phyloP scores from a whole-genome alignment of 2,888 invertebrate genomes.

The Ephialtes manifestator region DNA sequence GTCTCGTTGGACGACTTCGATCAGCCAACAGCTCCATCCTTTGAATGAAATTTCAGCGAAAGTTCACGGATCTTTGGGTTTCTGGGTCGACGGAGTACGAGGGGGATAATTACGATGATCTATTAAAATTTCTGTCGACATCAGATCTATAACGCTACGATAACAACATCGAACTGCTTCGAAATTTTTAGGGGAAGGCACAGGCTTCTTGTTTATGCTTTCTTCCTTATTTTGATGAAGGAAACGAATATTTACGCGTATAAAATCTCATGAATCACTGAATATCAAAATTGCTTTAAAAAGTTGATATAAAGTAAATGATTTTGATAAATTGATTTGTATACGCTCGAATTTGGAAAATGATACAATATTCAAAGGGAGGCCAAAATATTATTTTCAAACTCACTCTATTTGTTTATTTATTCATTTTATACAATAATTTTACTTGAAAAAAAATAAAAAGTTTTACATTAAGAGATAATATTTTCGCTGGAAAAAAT shows the following conservation, averaged over 20 bases:
- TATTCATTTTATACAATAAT: no score
- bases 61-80: constrained; percentile 38
- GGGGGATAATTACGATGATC: not conserved
- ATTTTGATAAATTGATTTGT: no score
- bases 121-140: constrained; percentile 13
- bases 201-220: not conserved
- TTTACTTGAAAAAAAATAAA: no score
- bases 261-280: not conserved
- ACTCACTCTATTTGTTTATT: no score
- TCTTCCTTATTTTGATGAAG: not conserved
- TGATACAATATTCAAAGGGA: no score
- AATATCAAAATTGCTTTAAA: not conserved
- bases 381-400: no score
- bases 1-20: not conserved
- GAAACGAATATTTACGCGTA: not conserved
- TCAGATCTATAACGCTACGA: not conserved
- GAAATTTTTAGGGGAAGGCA: not conserved
- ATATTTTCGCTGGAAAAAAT: no score
- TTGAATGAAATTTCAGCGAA: constrained; percentile 17
- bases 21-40: not conserved
- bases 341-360: no score
- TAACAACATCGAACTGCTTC: not conserved
- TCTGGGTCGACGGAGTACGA: constrained; percentile 11
- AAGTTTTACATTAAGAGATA: no score
- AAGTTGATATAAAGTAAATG: not conserved